These are phyloP conservation scores for Chrysodeixis includens DNA, from an alignment of 2,888 invertebrate genomes.

Conservation along the genomic window DNA sequence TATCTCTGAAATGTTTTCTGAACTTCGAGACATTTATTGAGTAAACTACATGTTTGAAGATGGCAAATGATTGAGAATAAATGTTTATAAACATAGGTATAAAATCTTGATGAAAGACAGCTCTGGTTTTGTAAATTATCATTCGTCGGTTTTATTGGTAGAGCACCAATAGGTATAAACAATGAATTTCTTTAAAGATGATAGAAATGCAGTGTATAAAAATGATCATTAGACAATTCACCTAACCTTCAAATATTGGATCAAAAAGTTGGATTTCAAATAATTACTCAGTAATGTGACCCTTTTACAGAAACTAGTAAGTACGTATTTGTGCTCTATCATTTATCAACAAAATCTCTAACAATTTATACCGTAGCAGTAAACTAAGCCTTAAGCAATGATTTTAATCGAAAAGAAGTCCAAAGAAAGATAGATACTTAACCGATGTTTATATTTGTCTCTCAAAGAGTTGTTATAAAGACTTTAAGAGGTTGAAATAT, in stretches of 20 bases:
- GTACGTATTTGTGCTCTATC: no score
- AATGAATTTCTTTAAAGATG: no score
- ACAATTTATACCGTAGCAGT: no score
- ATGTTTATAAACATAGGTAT: slow-evolving; percentile 40
- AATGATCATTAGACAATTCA: no score
- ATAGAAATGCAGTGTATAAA: no score
- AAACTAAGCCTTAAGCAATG: not conserved
- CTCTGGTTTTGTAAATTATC: not conserved
- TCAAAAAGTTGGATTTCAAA: no score
- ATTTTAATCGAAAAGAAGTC: not conserved
- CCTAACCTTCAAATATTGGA: no score
- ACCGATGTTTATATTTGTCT: not conserved
- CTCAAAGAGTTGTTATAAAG: slow-evolving; percentile 34
- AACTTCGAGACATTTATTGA: slow-evolving; percentile 46
- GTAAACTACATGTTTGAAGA: slow-evolving; percentile 34
- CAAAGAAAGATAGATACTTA: not conserved
- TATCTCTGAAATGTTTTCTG: slow-evolving; percentile 22
- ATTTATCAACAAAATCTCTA: no score
- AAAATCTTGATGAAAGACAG: slow-evolving; percentile 16
- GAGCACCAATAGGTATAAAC: not conserved
- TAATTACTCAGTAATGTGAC: no score
- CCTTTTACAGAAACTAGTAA: no score
- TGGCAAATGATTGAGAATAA: slow-evolving; percentile 43
- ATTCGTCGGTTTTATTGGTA: not conserved
- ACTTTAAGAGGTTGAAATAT: slow-evolving; percentile 74